These are phyloP conservation scores for Podabrus alpinus DNA, from an alignment of 2,888 invertebrate genomes.

Conservation along the genomic window DNA sequence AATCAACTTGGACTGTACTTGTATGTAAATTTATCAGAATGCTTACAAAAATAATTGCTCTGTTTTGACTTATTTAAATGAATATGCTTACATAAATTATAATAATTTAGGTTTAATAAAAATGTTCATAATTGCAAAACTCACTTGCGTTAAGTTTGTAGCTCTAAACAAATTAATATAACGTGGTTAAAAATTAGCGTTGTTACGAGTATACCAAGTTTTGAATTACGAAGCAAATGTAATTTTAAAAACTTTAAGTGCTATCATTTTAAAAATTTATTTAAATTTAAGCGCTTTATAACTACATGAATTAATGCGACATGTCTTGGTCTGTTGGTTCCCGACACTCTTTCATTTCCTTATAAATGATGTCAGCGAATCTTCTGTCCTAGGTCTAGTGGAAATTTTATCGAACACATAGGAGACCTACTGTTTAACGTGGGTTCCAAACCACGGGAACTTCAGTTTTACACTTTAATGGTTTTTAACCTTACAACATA, in stretches of 20 bases:
- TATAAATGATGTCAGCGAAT: too few species aligned
- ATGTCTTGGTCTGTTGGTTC: too few species aligned
- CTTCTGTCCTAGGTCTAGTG: too few species aligned
- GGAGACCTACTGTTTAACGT: too few species aligned
- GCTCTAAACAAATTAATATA: not conserved
- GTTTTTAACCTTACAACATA: too few species aligned
- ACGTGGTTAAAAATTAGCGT: not conserved
- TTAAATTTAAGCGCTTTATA: too few species aligned
- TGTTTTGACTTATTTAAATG: not conserved
- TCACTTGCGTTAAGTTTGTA: not conserved
- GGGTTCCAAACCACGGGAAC: too few species aligned
- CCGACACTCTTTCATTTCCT: too few species aligned
- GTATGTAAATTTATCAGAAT: not conserved
- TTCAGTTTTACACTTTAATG: too few species aligned
- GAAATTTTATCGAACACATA: too few species aligned
- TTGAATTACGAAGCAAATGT: not conserved
- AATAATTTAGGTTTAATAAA: not conserved
- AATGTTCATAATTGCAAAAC: not conserved
- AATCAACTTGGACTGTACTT: not conserved
- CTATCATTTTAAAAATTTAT: not conserved
- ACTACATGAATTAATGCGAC: too few species aligned
- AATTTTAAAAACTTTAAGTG: not conserved
- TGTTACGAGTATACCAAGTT: not conserved
- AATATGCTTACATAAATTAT: not conserved
- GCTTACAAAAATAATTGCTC: not conserved